Conservation (phyloP, 2,888 invertebrate species). For the Axea sp. region DNA sequence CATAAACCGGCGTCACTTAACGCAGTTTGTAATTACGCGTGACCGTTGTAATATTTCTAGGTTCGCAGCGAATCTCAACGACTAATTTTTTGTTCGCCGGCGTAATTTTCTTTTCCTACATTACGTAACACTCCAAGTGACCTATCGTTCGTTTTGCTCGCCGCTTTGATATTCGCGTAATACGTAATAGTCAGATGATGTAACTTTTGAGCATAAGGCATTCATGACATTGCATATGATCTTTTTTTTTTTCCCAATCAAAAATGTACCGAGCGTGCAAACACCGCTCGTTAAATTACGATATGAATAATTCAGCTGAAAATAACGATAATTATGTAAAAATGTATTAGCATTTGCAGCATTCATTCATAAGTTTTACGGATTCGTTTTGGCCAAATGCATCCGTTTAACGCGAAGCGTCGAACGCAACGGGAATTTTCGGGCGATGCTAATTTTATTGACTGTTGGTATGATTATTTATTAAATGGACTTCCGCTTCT, state of each 20-base stretch:
- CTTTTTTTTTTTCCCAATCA: constrained; percentile 45
- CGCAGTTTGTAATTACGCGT: constrained; percentile 13
- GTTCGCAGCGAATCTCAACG: constrained; percentile 18
- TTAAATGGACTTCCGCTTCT: too few species aligned
- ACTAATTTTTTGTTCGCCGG: constrained; percentile 34
- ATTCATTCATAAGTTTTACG: constrained; percentile 17
- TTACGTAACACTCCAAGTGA: constrained; percentile 47
- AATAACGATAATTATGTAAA: constrained; percentile 45
- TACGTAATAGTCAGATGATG: constrained; percentile 50
- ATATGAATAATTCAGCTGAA: constrained; percentile 46
- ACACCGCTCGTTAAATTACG: constrained; percentile 10
- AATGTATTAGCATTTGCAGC: constrained; percentile 5
- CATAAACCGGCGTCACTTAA: constrained; percentile 2
- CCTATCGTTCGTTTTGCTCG: constrained; percentile 50
- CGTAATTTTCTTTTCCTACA: constrained; percentile 40
- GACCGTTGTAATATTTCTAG: constrained; percentile 4
- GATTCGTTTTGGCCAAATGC: neutral
- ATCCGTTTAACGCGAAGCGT: neutral
- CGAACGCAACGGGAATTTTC: too few species aligned
- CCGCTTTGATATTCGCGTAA: constrained; percentile 49
- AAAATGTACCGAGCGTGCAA: constrained; percentile 39
- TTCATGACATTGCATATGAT: constrained; percentile 49
- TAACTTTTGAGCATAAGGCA: constrained; percentile 40
- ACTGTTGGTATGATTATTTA: too few species aligned
- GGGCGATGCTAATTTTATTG: too few species aligned